These are phyloP conservation scores for Thaumatotibia leucotreta DNA, from an alignment of 1,140 invertebrate genomes.

Conservation along the genomic window DNA sequence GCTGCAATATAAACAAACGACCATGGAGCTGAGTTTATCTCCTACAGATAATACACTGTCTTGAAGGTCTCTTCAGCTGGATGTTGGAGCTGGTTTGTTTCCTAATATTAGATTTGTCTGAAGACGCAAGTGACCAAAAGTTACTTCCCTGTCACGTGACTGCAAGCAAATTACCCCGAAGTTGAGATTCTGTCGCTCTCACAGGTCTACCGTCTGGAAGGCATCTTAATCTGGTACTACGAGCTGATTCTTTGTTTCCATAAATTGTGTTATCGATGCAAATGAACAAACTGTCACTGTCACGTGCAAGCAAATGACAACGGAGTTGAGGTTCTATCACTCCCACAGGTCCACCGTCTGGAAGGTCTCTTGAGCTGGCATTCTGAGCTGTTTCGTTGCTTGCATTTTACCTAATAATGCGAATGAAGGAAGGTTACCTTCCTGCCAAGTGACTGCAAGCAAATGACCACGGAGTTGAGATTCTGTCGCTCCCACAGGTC, in stretches of 20 bases:
- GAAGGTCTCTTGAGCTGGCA: conserved; percentile 96
- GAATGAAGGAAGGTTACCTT: conserved; percentile 82
- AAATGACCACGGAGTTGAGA: conserved; percentile 96
- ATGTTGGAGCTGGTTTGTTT: conserved; percentile 90
- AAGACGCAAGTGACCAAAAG: conserved; percentile 3
- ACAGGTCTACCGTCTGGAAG: conserved; percentile 97
- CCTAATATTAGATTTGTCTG: conserved; percentile 65
- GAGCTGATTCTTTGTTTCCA: conserved; percentile 86
- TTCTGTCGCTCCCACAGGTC: conserved; percentile 98
- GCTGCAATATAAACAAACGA: conserved; percentile 94
- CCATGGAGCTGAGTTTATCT: conserved; percentile 97
- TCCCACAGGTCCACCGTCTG: conserved; percentile 98
- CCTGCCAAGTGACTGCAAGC: conserved; percentile 94
- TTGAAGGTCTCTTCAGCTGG: conserved; percentile 97
- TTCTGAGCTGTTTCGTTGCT: conserved; percentile 89
- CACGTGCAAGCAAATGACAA: conserved; percentile 95
- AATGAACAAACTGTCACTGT: conserved; percentile 84
- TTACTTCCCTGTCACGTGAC: conserved; percentile 95
- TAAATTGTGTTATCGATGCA: no score
- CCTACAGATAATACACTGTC: conserved; percentile 97
- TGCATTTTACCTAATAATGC: conserved; percentile 51
- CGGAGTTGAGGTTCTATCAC: conserved; percentile 95
- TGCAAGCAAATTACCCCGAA: conserved; percentile 96
- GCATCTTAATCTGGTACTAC: conserved; percentile 96
- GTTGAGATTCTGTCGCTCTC: conserved; percentile 96